Base-by-base conservation (phyloP, 2,113 vertebrate genomes). In the Chitala chitala region DNA sequence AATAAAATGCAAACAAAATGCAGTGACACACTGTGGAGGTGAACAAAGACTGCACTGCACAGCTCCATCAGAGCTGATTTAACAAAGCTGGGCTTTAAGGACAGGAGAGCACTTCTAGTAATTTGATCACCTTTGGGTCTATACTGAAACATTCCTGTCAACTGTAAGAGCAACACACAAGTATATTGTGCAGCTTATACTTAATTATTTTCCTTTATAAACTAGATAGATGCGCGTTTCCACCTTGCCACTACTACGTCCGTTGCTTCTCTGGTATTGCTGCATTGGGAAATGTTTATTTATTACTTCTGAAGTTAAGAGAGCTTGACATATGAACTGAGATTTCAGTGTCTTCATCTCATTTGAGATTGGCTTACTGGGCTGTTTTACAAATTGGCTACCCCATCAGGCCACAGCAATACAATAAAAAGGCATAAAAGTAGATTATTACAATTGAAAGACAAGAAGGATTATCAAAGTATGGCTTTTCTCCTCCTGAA, bases 381-480 rank as follows among this genome's bases (percentile, higher is more conserved):
- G 10, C 29, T 4, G 48, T 4, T 1, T 9, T 53, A 3, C 44
- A 36, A 36, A 15, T 53, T 6, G 40, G 36, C 13, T 33, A 31
- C 17, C 44, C 29, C 29, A 36, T 64, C 44, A 33, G 36, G 17
- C 29, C 46, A 64, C 40, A 9, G 29, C 46, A 22, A 50, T 33
- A 15, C 40, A 73, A 48, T 17, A 29, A 26, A 42, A 44, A 50
- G 29, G 50, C 9, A 33, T 9, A 6, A 54, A 22, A 54, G 26
- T 5, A 38, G 1, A 31, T 1, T 46, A n/a, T n/a, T 38, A 72
- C 54, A 46, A 61, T 58, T 12, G 13, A 50, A 58, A 61, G 42
- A 44, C 13, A 50, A 15, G 24, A n/a, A 36, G 22, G 71, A 73
- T n/a, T 50, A 20, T 73, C 48, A 50, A 48, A 63, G 71, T 20